phyloP scores from a whole-genome alignment of 1,140 invertebrate genomes.

The Elysia chlorotica region DNA sequence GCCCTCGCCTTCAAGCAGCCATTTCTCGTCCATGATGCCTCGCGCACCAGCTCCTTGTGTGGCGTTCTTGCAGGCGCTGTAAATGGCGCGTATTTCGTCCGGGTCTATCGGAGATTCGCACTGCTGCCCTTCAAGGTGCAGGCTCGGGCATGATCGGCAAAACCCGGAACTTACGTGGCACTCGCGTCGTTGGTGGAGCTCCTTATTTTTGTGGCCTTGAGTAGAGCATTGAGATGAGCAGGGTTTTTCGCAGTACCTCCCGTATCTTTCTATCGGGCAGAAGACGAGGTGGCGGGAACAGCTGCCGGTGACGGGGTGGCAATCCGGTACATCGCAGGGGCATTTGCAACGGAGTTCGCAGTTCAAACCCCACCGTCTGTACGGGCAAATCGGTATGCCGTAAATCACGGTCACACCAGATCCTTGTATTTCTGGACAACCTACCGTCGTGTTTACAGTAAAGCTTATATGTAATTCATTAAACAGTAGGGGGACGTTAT shows the following conservation, averaged over 20 bases:
- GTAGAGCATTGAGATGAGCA: background rate
- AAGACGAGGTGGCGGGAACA: background rate
- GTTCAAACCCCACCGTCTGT: background rate
- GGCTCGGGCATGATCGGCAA: background rate
- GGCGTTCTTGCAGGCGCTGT: background rate
- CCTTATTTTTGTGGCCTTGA: no score
- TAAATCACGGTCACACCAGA: background rate
- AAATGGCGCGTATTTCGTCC: background rate
- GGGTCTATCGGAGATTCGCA: background rate
- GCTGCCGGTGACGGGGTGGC: background rate
- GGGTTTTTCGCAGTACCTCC: background rate
- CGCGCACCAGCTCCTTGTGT: no score
- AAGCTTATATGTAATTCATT: no score
- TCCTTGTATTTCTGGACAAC: no score
- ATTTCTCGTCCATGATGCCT: no score
- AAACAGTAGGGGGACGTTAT: no score
- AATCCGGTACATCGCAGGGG: background rate
- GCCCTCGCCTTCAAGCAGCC: no score
- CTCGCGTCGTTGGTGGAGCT: background rate
- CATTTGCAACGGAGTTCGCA: background rate
- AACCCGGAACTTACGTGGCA: background rate
- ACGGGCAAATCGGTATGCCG: background rate
- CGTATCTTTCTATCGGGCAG: background rate
- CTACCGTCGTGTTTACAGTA: no score
- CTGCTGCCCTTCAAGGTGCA: background rate